These are phyloP conservation scores for Cistogaster globosa DNA, from an alignment of 2,888 invertebrate genomes.

Conservation along the genomic window DNA sequence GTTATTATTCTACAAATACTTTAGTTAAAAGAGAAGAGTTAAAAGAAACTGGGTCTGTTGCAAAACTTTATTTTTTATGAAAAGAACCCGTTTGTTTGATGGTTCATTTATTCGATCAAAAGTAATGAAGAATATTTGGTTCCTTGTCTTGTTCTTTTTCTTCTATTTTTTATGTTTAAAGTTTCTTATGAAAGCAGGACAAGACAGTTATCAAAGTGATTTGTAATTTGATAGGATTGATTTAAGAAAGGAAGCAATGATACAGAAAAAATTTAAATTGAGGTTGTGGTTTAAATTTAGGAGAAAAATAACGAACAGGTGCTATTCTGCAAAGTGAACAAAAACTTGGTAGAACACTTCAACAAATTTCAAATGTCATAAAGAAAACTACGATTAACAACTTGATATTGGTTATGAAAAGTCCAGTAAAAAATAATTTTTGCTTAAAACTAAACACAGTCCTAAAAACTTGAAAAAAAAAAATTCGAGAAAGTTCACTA, in stretches of 20 bases:
- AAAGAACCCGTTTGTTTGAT: constrained; percentile 39
- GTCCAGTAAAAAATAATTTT: too few species aligned
- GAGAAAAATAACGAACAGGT: constrained; percentile 41
- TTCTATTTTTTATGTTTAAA: not conserved
- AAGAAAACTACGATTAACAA: too few species aligned
- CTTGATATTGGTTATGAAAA: too few species aligned
- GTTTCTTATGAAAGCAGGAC: constrained; percentile 18
- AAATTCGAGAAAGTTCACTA: not conserved
- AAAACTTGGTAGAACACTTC: too few species aligned
- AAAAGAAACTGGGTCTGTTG: constrained; percentile 6
- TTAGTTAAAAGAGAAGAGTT: not conserved
- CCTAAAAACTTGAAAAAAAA: too few species aligned
- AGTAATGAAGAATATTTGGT: constrained; percentile 1
- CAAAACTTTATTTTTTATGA: not conserved
- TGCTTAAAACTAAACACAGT: too few species aligned
- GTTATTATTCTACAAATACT: constrained; percentile 29
- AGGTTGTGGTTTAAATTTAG: constrained; percentile 24
- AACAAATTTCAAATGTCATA: too few species aligned
- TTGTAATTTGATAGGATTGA: constrained; percentile 63
- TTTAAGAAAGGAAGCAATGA: constrained; percentile 58
- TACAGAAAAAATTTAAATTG: constrained; percentile 25
- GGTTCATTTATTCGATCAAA: constrained; percentile 3
- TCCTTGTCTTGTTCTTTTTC: not conserved
- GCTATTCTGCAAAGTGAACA: not conserved
- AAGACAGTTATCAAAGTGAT: constrained; percentile 38